Conservation (phyloP, 92 coral and sea anemone species). For the Zoanthus sansibaricus region DNA sequence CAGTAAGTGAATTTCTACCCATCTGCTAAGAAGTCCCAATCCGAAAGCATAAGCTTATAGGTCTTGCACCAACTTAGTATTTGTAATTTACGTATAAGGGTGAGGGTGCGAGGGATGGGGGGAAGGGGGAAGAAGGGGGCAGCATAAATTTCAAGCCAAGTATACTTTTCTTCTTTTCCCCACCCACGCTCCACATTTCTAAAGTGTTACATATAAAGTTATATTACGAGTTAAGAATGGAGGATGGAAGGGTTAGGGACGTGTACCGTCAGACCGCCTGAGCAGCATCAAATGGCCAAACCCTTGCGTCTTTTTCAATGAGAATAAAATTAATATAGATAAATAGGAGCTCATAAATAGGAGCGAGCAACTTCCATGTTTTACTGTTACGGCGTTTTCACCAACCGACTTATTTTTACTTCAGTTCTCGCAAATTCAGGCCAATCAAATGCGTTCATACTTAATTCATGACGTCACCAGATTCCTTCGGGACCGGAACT, state of each 20-base stretch:
- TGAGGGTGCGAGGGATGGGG: too few relatives aligned
- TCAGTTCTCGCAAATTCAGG: too few relatives aligned
- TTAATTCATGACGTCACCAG: too few relatives aligned
- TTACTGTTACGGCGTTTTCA: too few relatives aligned
- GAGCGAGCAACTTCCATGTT: too few relatives aligned
- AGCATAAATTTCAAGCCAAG: not conserved
- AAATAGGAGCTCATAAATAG: too few relatives aligned
- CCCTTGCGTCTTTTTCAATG: not conserved
- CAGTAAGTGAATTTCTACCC: constrained; percentile 1
- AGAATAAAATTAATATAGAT: too few relatives aligned
- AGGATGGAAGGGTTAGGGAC: not conserved
- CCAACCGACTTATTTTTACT: too few relatives aligned
- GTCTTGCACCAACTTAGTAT: not conserved
- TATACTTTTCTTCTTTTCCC: not conserved
- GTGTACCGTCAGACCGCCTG: not conserved
- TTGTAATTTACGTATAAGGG: not conserved
- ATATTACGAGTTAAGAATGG: not conserved
- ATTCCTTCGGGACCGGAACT: too few relatives aligned
- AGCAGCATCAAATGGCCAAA: not conserved
- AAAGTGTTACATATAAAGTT: not conserved
- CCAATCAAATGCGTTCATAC: too few relatives aligned
- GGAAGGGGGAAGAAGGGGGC: too few relatives aligned
- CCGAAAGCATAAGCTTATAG: not conserved
- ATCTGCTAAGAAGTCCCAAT: too few relatives aligned
- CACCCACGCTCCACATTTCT: not conserved